These are phyloP conservation scores for Beris chalybata DNA, from an alignment of 2,888 invertebrate species.

Conservation along the genomic window DNA sequence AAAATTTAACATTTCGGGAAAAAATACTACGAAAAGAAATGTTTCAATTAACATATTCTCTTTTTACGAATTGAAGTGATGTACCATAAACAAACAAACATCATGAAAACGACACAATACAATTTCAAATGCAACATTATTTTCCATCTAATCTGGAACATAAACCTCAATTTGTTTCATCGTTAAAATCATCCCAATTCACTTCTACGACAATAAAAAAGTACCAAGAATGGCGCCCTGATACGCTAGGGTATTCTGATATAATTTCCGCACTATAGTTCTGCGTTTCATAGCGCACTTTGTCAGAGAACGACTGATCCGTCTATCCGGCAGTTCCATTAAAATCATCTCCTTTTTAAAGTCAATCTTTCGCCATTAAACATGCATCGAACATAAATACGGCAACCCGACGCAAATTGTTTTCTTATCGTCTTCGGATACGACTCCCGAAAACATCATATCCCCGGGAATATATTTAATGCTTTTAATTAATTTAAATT, in stretches of 20 bases:
- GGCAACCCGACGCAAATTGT: constrained; percentile 26
- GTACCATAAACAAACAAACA: no score
- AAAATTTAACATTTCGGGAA: no score
- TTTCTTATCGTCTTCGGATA: constrained; percentile 29
- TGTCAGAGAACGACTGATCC: not conserved
- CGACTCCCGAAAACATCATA: constrained; percentile 27
- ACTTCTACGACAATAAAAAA: constrained; percentile 9
- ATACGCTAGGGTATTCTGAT: not conserved
- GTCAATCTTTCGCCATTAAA: constrained; percentile 22
- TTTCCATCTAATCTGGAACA: no score
- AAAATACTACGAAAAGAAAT: no score
- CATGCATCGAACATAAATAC: constrained; percentile 31
- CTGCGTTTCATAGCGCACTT: constrained; percentile 4
- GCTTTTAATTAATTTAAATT: constrained; percentile 39
- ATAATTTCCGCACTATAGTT: constrained; percentile 13
- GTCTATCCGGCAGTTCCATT: constrained; percentile 2
- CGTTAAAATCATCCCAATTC: constrained; percentile 16
- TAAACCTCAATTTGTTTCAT: not conserved
- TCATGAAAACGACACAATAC: no score
- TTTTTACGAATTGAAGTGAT: no score
- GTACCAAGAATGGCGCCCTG: not conserved
- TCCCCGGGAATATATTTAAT: constrained; percentile 34
- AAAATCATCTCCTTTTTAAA: constrained; percentile 21
- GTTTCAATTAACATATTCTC: no score
- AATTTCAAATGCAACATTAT: no score